Base-by-base conservation (phyloP, 2,113 vertebrate species). In the Archocentrus centrarchus region DNA sequence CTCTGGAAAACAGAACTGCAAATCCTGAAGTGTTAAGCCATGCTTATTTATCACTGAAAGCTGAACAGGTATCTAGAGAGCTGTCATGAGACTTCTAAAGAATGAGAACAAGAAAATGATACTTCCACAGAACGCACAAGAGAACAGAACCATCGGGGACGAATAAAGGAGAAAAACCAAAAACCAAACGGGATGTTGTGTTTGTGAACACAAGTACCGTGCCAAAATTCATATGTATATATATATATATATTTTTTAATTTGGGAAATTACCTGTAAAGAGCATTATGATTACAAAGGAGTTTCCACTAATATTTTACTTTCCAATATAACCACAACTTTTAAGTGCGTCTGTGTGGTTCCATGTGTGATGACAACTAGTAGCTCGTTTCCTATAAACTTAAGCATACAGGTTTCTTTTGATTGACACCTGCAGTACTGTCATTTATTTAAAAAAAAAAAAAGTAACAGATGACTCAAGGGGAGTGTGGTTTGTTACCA, bases 1-100 rank as follows among this genome's bases (percentile, higher is more conserved):
- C 11, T 37, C 7, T 13, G 18, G 61, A 30, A 82, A 89, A 81
- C 44, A 84, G 91, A 92, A 93, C 50, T 85, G n/a, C 22, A 13
- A 39, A 22, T 11, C 41, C 27, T 63, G 9, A 11, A 35, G 53
- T 24, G 60, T 37, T 73, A n/a, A 73, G 32, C 3, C 41, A 81
- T 82, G 27, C 2, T 20, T n/a, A n/a, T 47, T 24, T 13, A 27
- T 73, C 32, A 35, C 13, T 63, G 18, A 86, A 73, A 77, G 58
- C 10, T 55, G 47, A 86, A 59, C 18, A 86, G 88, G 89, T 86
- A 22, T 22, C 3, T 70, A 35, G 63, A 79, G 70, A 18, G 79
- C 6, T 4, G 6, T 70, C 58, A 47, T 57, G 32, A 37, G 10
- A 75, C 11, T 91, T 88, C 86, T 88, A 0, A 24, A 41, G 84